Evolutionary conservation across 2,888 invertebrate genomes (phyloP), one percentile per base, ranked within the genome.

Genomic region (Heliconius ethilla): DNA sequence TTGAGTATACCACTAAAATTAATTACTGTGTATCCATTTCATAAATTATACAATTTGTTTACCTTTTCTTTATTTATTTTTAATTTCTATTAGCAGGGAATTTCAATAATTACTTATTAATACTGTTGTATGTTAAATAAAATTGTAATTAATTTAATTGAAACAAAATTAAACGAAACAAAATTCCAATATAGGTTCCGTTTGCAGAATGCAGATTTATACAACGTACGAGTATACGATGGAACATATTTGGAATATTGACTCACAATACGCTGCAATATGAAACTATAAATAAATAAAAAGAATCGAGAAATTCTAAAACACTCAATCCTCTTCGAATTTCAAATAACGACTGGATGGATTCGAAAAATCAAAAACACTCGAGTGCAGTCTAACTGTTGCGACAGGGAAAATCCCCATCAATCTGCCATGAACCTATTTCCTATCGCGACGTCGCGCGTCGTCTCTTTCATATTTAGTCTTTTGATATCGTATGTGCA

Each of bases 341-440:
- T 74, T 45, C 45, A 45, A 74, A 65, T 45, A 74, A 27, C 65
- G 63, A 45, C 74, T 62, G 45, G 45, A 74, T 62, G 65, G 45
- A 74, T 74, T 63, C 27, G 27, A 74, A 80, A 3, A 81, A 80
- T 81, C 79, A 75, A 75, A 81, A 81, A 78, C 77, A 77, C 80
- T 82, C 78, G 79, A 83, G 88, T 80, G 76, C 70, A 72, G 87
- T 85, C 87, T 88, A 88, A 89, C 88, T 89, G 90, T 89, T 88
- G 84, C 88, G 90, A 92, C 92, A 89, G 88, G 89, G 87, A 91
- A 90, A 90, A 86, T 90, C 88, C 90, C 91, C 87, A 91, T 92
- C 91, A 92, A 86, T 87, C 86, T 83, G 82, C 87, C 85, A 84
- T 85, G 84, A 89, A 88, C 88, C 89, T 90, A 90, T 89, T 90